A percentile compares a stretch with the other conserved stretches of the same genome.
These are phyloP conservation scores for Micrastur ruficollis DNA, from an alignment of 2,797 vertebrate species.

Conservation along the genomic window DNA sequence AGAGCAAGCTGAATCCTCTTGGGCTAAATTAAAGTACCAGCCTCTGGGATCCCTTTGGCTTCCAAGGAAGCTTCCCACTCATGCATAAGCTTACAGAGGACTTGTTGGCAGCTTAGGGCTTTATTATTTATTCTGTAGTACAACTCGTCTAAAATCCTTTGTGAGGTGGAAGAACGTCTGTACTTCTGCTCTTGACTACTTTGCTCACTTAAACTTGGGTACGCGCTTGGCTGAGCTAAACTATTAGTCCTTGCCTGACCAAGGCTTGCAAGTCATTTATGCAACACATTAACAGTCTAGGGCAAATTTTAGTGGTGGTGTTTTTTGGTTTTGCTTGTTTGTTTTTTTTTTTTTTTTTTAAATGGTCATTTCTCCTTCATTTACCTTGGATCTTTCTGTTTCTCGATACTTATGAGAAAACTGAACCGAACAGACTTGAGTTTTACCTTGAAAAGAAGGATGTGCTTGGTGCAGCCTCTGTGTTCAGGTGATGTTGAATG, in stretches of 20 bases:
- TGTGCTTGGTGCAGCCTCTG: not conserved
- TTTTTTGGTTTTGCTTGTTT: too few relatives aligned
- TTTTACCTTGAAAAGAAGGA: not conserved
- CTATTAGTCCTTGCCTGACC: accelerated
- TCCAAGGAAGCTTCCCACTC: not conserved
- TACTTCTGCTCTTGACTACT: not conserved
- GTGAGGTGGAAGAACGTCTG: not conserved
- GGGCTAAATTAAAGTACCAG: not conserved
- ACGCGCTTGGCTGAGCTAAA: not conserved
- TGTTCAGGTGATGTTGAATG: not conserved
- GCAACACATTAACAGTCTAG: not conserved
- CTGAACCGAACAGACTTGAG: not conserved
- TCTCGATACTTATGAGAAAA: not conserved
- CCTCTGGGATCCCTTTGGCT: not conserved
- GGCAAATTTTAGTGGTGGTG: not conserved
- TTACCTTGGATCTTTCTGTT: not conserved
- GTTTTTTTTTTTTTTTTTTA: not conserved
- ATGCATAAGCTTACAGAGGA: not conserved
- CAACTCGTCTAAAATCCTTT: not conserved
- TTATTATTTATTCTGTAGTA: not conserved
- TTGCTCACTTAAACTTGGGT: not conserved
- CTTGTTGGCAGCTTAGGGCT: not conserved
- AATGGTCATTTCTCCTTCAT: not conserved
- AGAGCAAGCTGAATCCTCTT: not conserved
- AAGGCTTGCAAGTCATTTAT: not conserved